Conservation (phyloP, 2,888 invertebrate species). For the Mimas tiliae region DNA sequence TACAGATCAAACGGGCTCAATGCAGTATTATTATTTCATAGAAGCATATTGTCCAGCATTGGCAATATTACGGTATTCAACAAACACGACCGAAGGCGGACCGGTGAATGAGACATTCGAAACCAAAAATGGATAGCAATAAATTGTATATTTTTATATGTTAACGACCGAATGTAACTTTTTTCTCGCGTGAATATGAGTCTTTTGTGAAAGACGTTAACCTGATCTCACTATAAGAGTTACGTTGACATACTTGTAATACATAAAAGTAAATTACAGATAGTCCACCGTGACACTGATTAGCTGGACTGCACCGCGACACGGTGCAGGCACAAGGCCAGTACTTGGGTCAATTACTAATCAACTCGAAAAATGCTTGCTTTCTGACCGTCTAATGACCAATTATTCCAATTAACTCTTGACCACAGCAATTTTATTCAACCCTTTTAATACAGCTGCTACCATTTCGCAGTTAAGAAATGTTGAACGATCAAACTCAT, state of each 20-base stretch:
- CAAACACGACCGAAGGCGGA: slow-evolving; percentile 2
- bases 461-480: background rate
- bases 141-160: slow-evolving; percentile 10
- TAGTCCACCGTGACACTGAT: slow-evolving; percentile 6
- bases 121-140: slow-evolving; percentile 16
- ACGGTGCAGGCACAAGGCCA: slow-evolving; percentile 57
- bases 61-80: slow-evolving; percentile 5
- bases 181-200: background rate
- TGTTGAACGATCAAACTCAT: background rate
- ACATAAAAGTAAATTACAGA: background rate
- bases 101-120: slow-evolving; percentile 11
- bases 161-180: background rate
- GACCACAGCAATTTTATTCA: slow-evolving; percentile 64
- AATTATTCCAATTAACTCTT: slow-evolving; percentile 76
- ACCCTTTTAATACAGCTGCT: slow-evolving; percentile 42
- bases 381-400: slow-evolving; percentile 67
- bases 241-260: background rate
- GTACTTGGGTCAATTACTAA: slow-evolving; percentile 75
- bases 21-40: slow-evolving; percentile 31
- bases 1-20: slow-evolving; percentile 26
- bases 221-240: background rate
- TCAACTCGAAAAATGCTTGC: slow-evolving; percentile 68
- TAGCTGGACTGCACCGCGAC: slow-evolving; percentile 41
- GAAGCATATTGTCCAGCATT: slow-evolving; percentile 7
- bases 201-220: background rate